Conservation (phyloP, 2,797 vertebrate genomes). For the Acanthornis magna region DNA sequence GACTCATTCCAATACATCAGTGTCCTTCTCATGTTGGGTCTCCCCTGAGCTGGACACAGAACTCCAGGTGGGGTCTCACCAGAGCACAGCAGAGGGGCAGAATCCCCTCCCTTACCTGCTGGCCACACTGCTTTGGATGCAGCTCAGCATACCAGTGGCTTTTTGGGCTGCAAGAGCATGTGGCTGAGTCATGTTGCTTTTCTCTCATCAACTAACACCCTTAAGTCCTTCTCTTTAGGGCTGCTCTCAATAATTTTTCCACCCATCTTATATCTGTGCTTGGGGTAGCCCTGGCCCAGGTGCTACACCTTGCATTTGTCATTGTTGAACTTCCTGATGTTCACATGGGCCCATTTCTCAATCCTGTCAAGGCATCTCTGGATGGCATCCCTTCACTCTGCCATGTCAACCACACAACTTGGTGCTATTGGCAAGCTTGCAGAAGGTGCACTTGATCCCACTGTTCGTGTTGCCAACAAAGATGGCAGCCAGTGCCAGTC, state of each 20-base stretch:
- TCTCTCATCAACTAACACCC: neutral
- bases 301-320: neutral
- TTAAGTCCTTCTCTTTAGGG: neutral
- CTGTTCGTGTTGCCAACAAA: neutral
- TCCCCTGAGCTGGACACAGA: neutral
- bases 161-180: neutral
- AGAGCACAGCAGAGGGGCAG: accelerated
- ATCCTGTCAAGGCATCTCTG: neutral
- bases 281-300: neutral
- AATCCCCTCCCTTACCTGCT: accelerated
- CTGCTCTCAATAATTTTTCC: neutral
- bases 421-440: neutral
- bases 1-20: neutral
- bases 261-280: neutral
- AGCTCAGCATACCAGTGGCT: accelerated
- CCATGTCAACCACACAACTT: neutral
- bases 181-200: neutral
- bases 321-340: neutral
- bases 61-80: neutral
- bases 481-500: too few relatives aligned
- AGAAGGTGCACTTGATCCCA: neutral
- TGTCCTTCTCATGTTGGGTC: neutral
- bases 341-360: neutral
- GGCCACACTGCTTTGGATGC: neutral
- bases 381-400: neutral